phyloP scores from a whole-genome alignment of 1,140 invertebrate species.

The Tetramorium simillimum region DNA sequence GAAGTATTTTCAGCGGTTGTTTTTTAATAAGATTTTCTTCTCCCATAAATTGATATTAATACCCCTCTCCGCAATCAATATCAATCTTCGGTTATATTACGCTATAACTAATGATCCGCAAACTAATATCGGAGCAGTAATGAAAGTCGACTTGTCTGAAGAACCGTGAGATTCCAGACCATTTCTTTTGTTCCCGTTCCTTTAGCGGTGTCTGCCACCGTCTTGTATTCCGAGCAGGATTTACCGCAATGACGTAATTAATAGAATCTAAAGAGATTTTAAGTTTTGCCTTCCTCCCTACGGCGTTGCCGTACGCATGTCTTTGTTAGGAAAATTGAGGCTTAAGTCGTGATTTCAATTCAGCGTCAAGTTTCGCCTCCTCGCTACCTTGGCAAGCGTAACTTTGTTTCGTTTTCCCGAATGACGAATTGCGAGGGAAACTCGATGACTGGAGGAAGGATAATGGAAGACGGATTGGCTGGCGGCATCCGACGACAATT shows the following conservation, averaged over 20 bases:
- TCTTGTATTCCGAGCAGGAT: slow-evolving; percentile 7
- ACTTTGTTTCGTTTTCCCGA: slow-evolving; percentile 20
- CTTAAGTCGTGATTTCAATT: slow-evolving; percentile 45
- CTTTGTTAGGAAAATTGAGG: slow-evolving; percentile 37
- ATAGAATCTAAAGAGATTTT: slow-evolving; percentile 30
- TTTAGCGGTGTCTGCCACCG: not conserved
- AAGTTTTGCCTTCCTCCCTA: not conserved
- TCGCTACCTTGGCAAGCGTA: not conserved
- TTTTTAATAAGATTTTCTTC: not conserved
- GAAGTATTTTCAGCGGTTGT: not conserved
- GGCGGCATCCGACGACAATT: slow-evolving; percentile 7
- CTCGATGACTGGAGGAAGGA: not conserved
- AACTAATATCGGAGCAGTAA: slow-evolving; percentile 38
- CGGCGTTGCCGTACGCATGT: slow-evolving; percentile 3
- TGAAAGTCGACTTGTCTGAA: not conserved
- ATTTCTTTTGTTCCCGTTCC: not conserved
- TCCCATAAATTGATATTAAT: slow-evolving; percentile 41
- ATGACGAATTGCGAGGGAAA: slow-evolving; percentile 7
- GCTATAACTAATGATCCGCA: slow-evolving; percentile 18
- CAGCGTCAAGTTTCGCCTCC: slow-evolving; percentile 2
- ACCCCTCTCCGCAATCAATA: slow-evolving; percentile 15
- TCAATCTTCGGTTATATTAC: not conserved
- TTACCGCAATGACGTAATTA: slow-evolving; percentile 32
- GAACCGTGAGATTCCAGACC: not conserved
- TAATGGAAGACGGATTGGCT: slow-evolving; percentile 15